Conservation (phyloP, 2,888 invertebrate genomes). For the Desoria tigrina region DNA sequence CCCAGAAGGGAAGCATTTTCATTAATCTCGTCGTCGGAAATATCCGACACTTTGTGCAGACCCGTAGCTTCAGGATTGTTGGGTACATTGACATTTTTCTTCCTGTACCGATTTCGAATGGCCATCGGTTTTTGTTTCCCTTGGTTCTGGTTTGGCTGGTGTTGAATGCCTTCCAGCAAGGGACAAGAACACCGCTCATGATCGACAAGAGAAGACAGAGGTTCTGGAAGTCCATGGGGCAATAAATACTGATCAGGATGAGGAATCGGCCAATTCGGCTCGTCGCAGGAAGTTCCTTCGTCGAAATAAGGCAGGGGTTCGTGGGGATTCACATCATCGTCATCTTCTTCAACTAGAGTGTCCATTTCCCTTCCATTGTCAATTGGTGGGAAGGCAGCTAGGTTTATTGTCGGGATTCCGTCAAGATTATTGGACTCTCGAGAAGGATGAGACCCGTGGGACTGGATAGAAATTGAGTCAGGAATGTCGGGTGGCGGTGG, state of each 20-base stretch:
- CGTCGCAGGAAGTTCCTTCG: slow-evolving; percentile 45
- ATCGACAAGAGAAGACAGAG: slow-evolving; percentile 12
- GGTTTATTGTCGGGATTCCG: slow-evolving; percentile 47
- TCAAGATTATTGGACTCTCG: slow-evolving; percentile 18
- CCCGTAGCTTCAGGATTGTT: background rate
- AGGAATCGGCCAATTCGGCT: slow-evolving; percentile 45
- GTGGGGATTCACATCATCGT: slow-evolving; percentile 19
- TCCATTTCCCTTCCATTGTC: slow-evolving; percentile 44
- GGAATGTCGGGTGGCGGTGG: slow-evolving; percentile 52
- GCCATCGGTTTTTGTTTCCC: slow-evolving; percentile 35
- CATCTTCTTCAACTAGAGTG: slow-evolving; percentile 45
- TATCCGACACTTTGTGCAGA: slow-evolving; percentile 13
- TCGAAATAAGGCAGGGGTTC: slow-evolving; percentile 35
- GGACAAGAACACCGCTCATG: slow-evolving; percentile 38
- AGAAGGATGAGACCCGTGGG: slow-evolving; percentile 48
- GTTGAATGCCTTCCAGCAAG: background rate
- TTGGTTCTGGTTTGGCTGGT: slow-evolving; percentile 17
- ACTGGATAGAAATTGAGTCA: slow-evolving; percentile 32
- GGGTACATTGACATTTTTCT: slow-evolving; percentile 30
- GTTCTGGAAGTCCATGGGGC: slow-evolving; percentile 40
- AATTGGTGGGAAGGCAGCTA: slow-evolving; percentile 50
- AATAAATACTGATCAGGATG: slow-evolving; percentile 52
- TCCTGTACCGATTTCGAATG: slow-evolving; percentile 45
- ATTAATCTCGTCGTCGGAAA: slow-evolving; percentile 48
- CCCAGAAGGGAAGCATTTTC: slow-evolving; percentile 48